Conservation (phyloP, 2,888 invertebrate genomes). For the Amorpha juglandis region DNA sequence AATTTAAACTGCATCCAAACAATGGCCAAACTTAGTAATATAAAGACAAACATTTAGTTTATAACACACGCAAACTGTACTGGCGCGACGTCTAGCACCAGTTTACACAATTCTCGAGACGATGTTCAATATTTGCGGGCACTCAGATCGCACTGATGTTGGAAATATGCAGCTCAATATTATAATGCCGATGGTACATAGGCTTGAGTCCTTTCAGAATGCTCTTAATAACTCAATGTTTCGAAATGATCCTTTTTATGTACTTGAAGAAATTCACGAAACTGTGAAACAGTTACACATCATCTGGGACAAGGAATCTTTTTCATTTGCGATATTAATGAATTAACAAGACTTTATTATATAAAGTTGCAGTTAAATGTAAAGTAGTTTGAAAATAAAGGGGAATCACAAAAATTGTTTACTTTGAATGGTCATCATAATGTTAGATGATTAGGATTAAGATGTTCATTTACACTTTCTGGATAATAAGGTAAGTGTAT, state of each 20-base stretch:
- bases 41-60: conserved; percentile 24
- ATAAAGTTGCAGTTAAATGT: no score
- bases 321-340: no score
- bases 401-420: no score
- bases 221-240: neutral
- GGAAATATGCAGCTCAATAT: conserved; percentile 18
- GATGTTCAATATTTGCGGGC: conserved; percentile 28
- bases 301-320: no score
- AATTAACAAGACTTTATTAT: no score
- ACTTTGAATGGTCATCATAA: no score
- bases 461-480: no score
- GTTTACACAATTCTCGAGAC: conserved; percentile 27
- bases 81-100: conserved; percentile 24
- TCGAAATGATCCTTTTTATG: neutral
- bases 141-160: conserved; percentile 16
- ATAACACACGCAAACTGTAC: conserved; percentile 16
- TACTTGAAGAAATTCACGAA: no score
- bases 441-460: no score
- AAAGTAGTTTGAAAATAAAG: no score
- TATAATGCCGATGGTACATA: conserved; percentile 1
- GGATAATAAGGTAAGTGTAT: no score
- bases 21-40: conserved; percentile 19
- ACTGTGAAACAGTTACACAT: no score
- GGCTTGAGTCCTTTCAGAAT: neutral
- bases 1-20: conserved; percentile 22